Conservation (phyloP, 1,140 invertebrate genomes). For the Drosophila saltans region DNA sequence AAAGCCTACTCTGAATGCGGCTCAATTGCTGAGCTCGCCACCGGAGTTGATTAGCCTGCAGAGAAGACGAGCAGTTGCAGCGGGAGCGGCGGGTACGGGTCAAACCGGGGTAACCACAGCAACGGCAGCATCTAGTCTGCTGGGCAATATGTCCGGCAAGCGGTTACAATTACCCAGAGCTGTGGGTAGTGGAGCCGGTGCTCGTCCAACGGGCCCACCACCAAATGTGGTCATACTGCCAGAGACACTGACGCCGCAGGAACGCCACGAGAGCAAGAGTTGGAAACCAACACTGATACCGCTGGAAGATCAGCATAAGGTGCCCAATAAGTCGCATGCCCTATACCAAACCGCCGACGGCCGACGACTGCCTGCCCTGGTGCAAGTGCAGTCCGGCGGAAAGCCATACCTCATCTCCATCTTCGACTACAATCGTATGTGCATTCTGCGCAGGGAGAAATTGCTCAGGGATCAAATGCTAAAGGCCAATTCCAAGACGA, state of each 20-base stretch:
- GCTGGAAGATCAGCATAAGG: constrained; percentile 84
- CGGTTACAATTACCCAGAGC: constrained; percentile 46
- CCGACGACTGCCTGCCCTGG: constrained; percentile 84
- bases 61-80: constrained; percentile 50
- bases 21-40: constrained; percentile 68
- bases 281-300: constrained; percentile 89
- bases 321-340: constrained; percentile 83
- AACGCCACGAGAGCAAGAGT: constrained; percentile 84
- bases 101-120: background rate
- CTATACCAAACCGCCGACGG: constrained; percentile 85
- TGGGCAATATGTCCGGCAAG: constrained; percentile 37
- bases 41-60: constrained; percentile 75
- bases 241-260: constrained; percentile 70
- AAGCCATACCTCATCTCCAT: constrained; percentile 88
- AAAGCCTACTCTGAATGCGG: constrained; percentile 35
- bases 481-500: constrained; percentile 72
- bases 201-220: constrained; percentile 15
- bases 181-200: constrained; percentile 80
- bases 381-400: constrained; percentile 87
- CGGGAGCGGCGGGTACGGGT: background rate
- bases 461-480: constrained; percentile 85
- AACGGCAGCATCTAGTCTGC: constrained; percentile 17
- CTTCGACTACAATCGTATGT: constrained; percentile 89
- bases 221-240: constrained; percentile 78
- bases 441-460: constrained; percentile 86